Percentiles rank a stretch among this genome's conserved stretches.
Conservation (phyloP, 2,888 invertebrate genomes). For the Chaitophorus viminalis region DNA sequence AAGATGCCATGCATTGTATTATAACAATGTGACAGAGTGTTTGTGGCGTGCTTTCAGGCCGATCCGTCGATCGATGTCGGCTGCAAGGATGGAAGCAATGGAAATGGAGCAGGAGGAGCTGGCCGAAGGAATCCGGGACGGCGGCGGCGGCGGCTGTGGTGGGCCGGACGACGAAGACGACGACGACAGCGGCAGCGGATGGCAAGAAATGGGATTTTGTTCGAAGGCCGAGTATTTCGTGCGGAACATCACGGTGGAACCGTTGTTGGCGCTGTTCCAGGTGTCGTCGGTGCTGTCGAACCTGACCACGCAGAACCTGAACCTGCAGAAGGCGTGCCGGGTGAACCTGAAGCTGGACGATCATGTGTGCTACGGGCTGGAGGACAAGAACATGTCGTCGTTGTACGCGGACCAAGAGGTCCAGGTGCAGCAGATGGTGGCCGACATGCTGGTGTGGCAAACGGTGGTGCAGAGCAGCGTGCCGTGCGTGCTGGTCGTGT, state of each 20-base stretch:
- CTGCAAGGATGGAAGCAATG: not conserved
- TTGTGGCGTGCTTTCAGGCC: not conserved
- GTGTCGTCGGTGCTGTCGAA: conserved; percentile 74
- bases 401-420: conserved; percentile 68
- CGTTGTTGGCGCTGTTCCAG: conserved; percentile 79
- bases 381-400: conserved; percentile 71
- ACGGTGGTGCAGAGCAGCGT: conserved; percentile 83
- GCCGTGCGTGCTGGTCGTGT: conserved; percentile 81
- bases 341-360: conserved; percentile 80
- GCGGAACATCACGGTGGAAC: conserved; percentile 79
- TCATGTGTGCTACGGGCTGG: conserved; percentile 80
- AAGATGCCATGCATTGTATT: too few relatives aligned
- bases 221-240: conserved; percentile 68
- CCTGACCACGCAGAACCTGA: conserved; percentile 84
- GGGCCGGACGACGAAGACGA: not conserved
- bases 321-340: conserved; percentile 86
- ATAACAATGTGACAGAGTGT: too few relatives aligned
- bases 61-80: not conserved
- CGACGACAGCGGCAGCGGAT: not conserved
- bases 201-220: conserved; percentile 26
- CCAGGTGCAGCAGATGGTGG: conserved; percentile 79
- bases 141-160: not conserved
- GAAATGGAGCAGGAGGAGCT: not conserved
- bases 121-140: not conserved
- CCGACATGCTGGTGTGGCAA: conserved; percentile 86